Evolutionary conservation across 2,113 vertebrate species (phyloP), one percentile per base, ranked within the genome.

Genomic region (Pterocles burchelli): DNA sequence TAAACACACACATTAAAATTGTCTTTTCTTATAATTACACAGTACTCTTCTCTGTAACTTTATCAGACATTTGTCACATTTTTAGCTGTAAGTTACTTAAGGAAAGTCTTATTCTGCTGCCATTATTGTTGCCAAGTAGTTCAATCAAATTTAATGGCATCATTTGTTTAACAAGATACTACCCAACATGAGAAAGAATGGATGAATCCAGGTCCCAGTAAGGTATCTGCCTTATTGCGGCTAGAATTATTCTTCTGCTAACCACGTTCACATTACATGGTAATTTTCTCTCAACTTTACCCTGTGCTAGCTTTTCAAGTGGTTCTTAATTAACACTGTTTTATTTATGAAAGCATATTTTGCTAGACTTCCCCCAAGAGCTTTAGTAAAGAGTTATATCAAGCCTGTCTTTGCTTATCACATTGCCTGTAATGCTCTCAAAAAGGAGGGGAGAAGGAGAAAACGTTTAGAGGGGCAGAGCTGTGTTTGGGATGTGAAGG

Each of bases 271-370:
- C 14, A 6, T 63, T 93, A 36, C 55, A 58, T 57, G 66, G 67
- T 55, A 73, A 94, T 96, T 96, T 90, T 58, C 74, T 76, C 31
- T n/a, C 78, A 75, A 88, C 88, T 48, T 80, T 89, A 70, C 85
- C 93, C 70, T 90, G 66, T 85, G 93, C 79, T 87, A 63, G 76
- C 49, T 91, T 77, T 96, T 89, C 46, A 93, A 96, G 87, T 62
- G 65, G 48, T 87, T 95, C 95, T 96, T 96, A 96, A 96, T 96
- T 96, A 96, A 61, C 78, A 78, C 46, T 90, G 66, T 13, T 87
- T 95, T 95, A 96, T 96, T 96, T 96, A 96, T 94, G 88, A 96
- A 94, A 77, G 82, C 76, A 46, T 80, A 41, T 94, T 96, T 94
- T 90, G 88, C 77, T 78, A 91, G 93, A 88, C 85, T 90, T 95